A percentile compares a stretch with the other conserved stretches of the same genome.
Evolutionary conservation across 2,888 invertebrate species (phyloP).

Genomic region (Sycophila texana): DNA sequence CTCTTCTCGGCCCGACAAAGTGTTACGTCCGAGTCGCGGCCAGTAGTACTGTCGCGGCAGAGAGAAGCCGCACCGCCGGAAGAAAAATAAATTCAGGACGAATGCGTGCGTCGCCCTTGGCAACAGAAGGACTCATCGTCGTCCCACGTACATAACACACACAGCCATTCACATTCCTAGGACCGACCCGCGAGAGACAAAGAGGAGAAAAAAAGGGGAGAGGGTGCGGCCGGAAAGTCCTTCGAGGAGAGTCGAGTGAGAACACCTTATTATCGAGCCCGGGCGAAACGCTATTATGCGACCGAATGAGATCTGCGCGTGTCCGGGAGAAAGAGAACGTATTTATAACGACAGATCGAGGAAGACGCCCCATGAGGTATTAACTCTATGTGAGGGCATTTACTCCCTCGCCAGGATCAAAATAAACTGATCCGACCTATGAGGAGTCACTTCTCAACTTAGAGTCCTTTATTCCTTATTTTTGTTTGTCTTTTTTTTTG

Average conservation of each 20-base stretch:
- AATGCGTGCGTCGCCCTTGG: slow-evolving; percentile 26
- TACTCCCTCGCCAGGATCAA: too few species aligned
- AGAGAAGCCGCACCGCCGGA: too few species aligned
- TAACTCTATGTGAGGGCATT: not conserved
- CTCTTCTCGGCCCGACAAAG: not conserved
- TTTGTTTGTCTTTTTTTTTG: too few species aligned
- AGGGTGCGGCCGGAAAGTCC: not conserved
- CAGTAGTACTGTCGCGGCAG: too few species aligned
- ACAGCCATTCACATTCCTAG: slow-evolving; percentile 1
- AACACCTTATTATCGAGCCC: slow-evolving; percentile 32
- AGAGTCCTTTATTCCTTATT: too few species aligned
- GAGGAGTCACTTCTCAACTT: too few species aligned
- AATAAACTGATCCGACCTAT: too few species aligned
- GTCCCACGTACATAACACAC: too few species aligned
- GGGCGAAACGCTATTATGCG: not conserved
- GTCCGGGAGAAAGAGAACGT: not conserved
- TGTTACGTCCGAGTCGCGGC: not conserved
- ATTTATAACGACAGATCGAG: slow-evolving; percentile 3
- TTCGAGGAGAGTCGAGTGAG: not conserved
- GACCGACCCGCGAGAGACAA: not conserved
- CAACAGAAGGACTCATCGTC: slow-evolving; percentile 17
- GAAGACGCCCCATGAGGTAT: not conserved
- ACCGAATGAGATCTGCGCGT: not conserved
- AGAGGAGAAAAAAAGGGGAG: not conserved
- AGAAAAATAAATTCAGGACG: too few species aligned